A percentile compares a stretch with the other conserved stretches of the same genome.
Evolutionary conservation across 2,888 invertebrate genomes (phyloP).

Genomic region (Leistus spinibarbis): DNA sequence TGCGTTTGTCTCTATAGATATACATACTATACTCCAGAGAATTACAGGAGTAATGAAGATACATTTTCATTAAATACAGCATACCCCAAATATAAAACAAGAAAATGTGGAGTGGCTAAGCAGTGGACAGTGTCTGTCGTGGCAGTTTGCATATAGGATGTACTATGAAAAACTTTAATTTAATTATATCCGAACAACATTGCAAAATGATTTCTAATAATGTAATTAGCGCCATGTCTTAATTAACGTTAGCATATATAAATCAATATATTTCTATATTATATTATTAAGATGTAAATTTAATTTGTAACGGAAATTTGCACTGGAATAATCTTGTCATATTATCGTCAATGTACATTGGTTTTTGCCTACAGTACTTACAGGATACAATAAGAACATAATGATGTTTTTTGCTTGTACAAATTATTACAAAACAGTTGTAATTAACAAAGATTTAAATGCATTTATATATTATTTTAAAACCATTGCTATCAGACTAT

Average conservation of each 20-base stretch:
- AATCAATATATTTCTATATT: neutral
- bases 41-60: neutral
- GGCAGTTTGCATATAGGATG: too few relatives aligned
- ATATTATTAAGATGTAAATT: neutral
- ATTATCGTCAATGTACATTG: neutral
- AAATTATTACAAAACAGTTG: neutral
- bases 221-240: neutral
- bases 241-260: neutral
- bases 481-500: neutral
- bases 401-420: neutral
- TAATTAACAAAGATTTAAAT: neutral
- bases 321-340: neutral
- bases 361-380: neutral
- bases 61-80: neutral
- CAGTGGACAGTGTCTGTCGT: too few relatives aligned
- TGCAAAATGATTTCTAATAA: neutral
- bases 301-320: neutral
- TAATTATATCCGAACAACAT: neutral
- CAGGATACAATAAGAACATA: neutral
- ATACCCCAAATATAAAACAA: too few relatives aligned
- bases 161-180: neutral
- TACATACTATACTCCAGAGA: neutral
- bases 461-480: neutral
- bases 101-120: too few relatives aligned
- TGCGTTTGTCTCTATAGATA: neutral